These are phyloP conservation scores for Nasalis larvatus DNA, from an alignment of 2,113 vertebrate species.

Conservation along the genomic window DNA sequence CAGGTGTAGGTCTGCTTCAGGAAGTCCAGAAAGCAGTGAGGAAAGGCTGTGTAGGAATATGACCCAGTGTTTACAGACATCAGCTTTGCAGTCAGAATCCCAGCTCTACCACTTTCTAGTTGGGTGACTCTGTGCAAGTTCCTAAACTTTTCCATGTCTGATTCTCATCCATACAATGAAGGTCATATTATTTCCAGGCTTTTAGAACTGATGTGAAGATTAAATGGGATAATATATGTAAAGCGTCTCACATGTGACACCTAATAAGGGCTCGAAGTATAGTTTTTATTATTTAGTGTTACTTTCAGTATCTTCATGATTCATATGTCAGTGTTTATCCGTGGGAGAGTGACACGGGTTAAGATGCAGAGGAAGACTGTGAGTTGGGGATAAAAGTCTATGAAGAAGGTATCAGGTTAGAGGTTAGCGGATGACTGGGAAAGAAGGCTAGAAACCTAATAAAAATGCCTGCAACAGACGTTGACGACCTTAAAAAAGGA, in stretches of 20 bases:
- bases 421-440: not conserved
- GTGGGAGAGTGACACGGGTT: not conserved
- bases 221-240: not conserved
- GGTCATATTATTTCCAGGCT: not conserved
- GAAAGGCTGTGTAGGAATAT: not conserved
- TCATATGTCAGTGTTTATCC: not conserved
- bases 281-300: not conserved
- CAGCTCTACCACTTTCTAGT: not conserved
- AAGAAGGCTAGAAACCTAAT: not conserved
- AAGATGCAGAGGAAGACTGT: not conserved
- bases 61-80: not conserved
- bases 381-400: not conserved
- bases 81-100: not conserved
- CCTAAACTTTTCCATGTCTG: not conserved
- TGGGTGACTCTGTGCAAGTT: not conserved
- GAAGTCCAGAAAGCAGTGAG: not conserved
- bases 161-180: not conserved
- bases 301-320: not conserved
- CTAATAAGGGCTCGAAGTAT: not conserved
- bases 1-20: not conserved
- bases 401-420: not conserved
- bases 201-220: not conserved
- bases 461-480: not conserved
- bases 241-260: not conserved
- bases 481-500: not conserved